phyloP scores from a whole-genome alignment of 2,888 invertebrate species.

The Dynastes grantii region DNA sequence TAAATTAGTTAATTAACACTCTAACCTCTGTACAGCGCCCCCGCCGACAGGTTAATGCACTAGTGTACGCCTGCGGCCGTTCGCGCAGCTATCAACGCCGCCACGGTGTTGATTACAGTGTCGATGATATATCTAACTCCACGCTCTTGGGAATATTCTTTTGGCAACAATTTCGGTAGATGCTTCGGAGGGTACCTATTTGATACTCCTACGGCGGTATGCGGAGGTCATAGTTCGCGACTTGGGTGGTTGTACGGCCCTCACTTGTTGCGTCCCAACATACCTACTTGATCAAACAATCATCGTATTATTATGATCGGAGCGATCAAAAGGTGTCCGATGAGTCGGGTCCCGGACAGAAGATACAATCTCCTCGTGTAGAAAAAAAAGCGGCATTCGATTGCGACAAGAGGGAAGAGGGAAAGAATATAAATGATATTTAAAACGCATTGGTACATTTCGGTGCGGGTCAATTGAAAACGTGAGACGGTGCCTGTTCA shows the following conservation, averaged over 20 bases:
- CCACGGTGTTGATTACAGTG: constrained; percentile 40
- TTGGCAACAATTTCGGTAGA: constrained; percentile 26
- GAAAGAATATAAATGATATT: constrained; percentile 42
- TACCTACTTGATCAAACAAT: constrained; percentile 45
- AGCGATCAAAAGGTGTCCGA: constrained; percentile 45
- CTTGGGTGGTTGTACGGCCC: constrained; percentile 38
- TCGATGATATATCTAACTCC: background rate
- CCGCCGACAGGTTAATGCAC: constrained; percentile 64
- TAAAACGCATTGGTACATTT: constrained; percentile 43
- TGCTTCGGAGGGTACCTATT: background rate
- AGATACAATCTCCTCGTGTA: constrained; percentile 32
- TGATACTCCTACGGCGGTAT: background rate
- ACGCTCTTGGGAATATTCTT: constrained; percentile 27
- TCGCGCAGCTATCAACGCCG: constrained; percentile 37
- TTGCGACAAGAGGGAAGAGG: constrained; percentile 20
- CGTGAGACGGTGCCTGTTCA: constrained; percentile 38
- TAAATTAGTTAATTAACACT: constrained; percentile 67
- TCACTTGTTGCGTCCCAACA: constrained; percentile 26
- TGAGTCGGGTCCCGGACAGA: background rate
- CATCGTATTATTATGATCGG: constrained; percentile 47
- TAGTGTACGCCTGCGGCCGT: constrained; percentile 47
- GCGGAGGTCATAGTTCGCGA: constrained; percentile 35
- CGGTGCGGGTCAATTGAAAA: constrained; percentile 46
- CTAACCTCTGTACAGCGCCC: constrained; percentile 63
- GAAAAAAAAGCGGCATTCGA: constrained; percentile 10